Evolutionary conservation across 2,113 vertebrate species (phyloP).

Genomic region (Seriola quinqueradiata): DNA sequence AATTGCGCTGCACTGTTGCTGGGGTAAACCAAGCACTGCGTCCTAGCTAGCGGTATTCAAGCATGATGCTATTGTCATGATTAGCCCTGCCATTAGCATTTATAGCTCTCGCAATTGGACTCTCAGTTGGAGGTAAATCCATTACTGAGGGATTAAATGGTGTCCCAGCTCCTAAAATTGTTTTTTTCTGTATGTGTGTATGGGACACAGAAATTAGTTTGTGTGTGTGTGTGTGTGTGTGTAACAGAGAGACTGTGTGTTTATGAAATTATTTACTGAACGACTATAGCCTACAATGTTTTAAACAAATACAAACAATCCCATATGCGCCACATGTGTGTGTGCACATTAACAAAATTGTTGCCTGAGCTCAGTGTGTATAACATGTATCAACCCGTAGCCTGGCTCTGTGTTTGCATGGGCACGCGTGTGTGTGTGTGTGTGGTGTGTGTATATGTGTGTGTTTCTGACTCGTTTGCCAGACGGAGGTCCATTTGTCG

Average conservation of each 20-base stretch:
- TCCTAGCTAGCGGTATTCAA: constrained; percentile 52
- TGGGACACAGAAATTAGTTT: not conserved
- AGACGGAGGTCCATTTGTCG: constrained; percentile 56
- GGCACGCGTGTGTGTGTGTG: not conserved
- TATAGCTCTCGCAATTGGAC: constrained; percentile 76
- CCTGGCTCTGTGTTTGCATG: not conserved
- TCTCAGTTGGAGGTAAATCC: constrained; percentile 71
- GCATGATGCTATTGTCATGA: constrained; percentile 61
- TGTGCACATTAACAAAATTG: constrained; percentile 13
- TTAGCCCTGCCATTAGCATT: constrained; percentile 70
- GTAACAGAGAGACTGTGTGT: not conserved
- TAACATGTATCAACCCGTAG: constrained; percentile 12
- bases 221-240: not conserved
- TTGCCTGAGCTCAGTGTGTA: constrained; percentile 21
- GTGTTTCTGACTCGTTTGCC: constrained; percentile 21
- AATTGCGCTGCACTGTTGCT: constrained; percentile 41
- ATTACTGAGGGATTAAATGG: constrained; percentile 67
- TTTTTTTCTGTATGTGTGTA: constrained; percentile 1
- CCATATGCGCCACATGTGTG: constrained; percentile 17
- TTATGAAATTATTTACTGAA: constrained; percentile 34
- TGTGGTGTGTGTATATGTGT: not conserved
- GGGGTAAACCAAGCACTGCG: constrained; percentile 33
- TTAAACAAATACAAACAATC: constrained; percentile 26
- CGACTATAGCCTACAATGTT: constrained; percentile 20
- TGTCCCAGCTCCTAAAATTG: constrained; percentile 30